These are phyloP conservation scores for Nymphalis polychloros DNA, from an alignment of 2,888 invertebrate genomes.

Conservation along the genomic window DNA sequence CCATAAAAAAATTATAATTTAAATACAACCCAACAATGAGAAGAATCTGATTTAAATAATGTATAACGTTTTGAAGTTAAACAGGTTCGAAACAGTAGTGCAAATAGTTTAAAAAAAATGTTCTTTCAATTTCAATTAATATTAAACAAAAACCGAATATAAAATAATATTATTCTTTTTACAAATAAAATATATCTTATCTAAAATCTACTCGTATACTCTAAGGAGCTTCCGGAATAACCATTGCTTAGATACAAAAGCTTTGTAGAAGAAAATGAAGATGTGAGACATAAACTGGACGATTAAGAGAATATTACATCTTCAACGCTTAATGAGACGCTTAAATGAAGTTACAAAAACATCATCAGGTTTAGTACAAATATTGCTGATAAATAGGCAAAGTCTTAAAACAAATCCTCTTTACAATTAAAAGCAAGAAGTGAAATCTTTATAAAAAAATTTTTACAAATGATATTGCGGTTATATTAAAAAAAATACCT, in stretches of 20 bases:
- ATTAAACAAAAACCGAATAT: too few species aligned
- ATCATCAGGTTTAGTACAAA: not conserved
- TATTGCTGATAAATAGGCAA: not conserved
- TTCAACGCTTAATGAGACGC: slow-evolving; percentile 2
- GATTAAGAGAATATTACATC: slow-evolving; percentile 21
- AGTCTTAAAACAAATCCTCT: not conserved
- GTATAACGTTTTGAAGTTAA: too few species aligned
- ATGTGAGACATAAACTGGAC: slow-evolving; percentile 24
- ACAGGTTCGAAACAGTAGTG: too few species aligned
- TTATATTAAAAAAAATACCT: too few species aligned
- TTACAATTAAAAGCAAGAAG: too few species aligned
- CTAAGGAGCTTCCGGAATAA: slow-evolving; percentile 20
- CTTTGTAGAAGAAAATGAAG: slow-evolving; percentile 26
- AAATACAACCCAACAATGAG: too few species aligned
- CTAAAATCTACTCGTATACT: slow-evolving; percentile 9
- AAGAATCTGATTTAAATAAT: too few species aligned
- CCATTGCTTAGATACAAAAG: slow-evolving; percentile 21
- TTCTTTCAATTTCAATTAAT: too few species aligned
- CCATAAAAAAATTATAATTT: too few species aligned
- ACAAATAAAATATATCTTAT: not conserved
- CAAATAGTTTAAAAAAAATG: too few species aligned
- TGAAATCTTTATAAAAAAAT: too few species aligned
- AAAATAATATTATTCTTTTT: not conserved
- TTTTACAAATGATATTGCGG: too few species aligned
- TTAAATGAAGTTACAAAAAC: not conserved